Conservation (phyloP, 2,113 vertebrate genomes). For the Panurus biarmicus region DNA sequence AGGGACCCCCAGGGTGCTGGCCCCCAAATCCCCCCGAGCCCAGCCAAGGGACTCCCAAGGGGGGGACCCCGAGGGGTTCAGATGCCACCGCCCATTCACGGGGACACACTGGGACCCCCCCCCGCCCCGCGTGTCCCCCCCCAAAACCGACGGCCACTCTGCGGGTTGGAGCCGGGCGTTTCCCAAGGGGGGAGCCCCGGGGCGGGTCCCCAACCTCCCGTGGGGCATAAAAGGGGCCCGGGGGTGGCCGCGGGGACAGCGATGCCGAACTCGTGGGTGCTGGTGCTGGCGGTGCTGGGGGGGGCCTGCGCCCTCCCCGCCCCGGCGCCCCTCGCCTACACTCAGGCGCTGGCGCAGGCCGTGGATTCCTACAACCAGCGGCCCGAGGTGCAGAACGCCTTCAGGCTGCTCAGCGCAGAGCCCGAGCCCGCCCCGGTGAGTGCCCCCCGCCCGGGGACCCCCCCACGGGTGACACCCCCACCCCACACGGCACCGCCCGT, state of each 20-base stretch:
- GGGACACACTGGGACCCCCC: not conserved
- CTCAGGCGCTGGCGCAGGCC: not conserved
- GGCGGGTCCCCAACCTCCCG: not conserved
- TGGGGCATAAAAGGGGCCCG: not conserved
- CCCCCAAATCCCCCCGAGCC: not conserved
- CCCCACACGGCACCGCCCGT: not conserved
- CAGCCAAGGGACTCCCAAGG: not conserved
- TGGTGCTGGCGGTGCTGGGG: constrained; percentile 10
- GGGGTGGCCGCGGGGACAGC: not conserved
- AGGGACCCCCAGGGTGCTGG: not conserved
- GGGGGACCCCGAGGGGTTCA: not conserved
- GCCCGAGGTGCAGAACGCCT: not conserved
- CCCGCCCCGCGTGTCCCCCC: too few relatives aligned
- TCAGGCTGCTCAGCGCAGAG: not conserved
- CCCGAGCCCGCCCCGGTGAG: not conserved
- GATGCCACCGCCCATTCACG: not conserved
- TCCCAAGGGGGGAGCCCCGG: not conserved
- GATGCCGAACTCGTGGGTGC: not conserved
- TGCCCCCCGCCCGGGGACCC: not conserved
- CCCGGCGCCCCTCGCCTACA: not conserved
- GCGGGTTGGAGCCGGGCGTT: not conserved
- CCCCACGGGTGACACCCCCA: not conserved
- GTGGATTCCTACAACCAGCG: not conserved
- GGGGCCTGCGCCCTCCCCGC: not conserved
- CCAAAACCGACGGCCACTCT: not conserved